Conservation (phyloP, 1,140 invertebrate species). For the Eupristina koningsbergeri region DNA sequence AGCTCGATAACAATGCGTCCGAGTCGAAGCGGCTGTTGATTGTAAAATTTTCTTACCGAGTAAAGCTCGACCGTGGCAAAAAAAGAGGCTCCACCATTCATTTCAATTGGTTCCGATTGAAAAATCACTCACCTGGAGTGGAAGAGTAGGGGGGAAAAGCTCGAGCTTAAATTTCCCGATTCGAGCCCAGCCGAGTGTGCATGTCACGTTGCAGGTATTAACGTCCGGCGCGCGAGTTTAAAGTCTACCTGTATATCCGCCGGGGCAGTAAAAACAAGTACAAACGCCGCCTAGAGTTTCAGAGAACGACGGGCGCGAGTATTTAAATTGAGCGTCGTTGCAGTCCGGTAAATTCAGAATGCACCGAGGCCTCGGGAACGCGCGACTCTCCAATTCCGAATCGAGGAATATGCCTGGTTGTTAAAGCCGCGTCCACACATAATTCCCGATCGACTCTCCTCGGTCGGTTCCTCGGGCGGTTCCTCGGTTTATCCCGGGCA, state of each 20-base stretch:
- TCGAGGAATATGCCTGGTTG: constrained; percentile 4
- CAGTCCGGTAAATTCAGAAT: constrained; percentile 28
- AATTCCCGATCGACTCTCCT: too few species aligned
- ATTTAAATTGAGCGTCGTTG: constrained; percentile 35
- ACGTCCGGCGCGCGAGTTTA: constrained; percentile 39
- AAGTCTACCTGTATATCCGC: constrained; percentile 42
- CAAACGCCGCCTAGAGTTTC: constrained; percentile 2
- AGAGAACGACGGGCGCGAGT: constrained; percentile 10
- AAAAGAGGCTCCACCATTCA: too few species aligned
- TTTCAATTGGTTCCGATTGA: too few species aligned
- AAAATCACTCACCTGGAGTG: neutral
- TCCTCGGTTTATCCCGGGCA: constrained; percentile 11
- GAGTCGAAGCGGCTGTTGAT: too few species aligned
- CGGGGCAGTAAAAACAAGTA: constrained; percentile 30
- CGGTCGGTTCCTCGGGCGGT: too few species aligned
- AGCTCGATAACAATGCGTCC: too few species aligned
- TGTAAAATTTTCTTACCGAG: too few species aligned
- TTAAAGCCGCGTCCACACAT: neutral
- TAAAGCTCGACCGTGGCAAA: too few species aligned
- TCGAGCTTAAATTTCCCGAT: neutral
- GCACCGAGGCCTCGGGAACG: neutral
- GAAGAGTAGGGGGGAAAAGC: neutral
- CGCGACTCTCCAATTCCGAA: neutral
- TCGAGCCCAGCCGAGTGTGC: neutral
- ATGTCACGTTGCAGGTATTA: constrained; percentile 36